Evolutionary conservation across 1,140 invertebrate species (phyloP), one percentile per base, ranked within the genome.

Genomic region (Calliopsis andreniformis): DNA sequence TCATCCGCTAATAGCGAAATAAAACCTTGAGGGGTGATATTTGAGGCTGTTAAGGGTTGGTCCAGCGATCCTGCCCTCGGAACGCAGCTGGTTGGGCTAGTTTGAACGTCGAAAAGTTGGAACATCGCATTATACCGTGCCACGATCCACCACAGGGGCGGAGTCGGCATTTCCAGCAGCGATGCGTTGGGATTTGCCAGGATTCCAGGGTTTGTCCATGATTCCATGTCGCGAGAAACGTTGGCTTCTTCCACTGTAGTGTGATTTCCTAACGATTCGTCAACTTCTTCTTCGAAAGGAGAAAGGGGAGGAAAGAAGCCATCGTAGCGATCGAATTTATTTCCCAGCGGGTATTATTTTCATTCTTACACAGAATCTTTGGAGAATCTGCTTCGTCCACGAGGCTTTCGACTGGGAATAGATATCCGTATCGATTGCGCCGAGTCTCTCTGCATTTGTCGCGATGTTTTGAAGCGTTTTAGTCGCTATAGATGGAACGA

Each of bases 1-100:
- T 87, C 84, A 78, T 79, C 62, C 69, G 66, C 70, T 84, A 85
- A 83, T 79, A 83, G 72, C 61, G 49, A 86, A 87, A 86, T 86
- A 78, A 88, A 84, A 88, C 77, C 23, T 30, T 3, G 12, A 14
- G 12, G 61, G 51, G 49, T 49, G 72, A 28, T 78, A 59, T 62
- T 45, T 32, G 32, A 25, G 12, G 12, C 18, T 20, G n/a, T n/a
- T n/a, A 32, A 23, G 28, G 42, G 58, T 39, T 14, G 7, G 14
- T 30, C 35, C 8, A 14, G n/a, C 35, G 43, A 39, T n/a, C 43
- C 42, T 35, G 25, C 30, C 28, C 53, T 43, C 39, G 45, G 68
- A 56, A 61, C 51, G 35, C 25, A 35, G 39, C 14, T n/a, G 43
- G 14, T 45, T 35, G 25, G 28, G 64, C 32, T 42, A 47, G n/a